Evolutionary conservation across 2,888 invertebrate genomes (phyloP).

Genomic region (Drosophila ustulata): DNA sequence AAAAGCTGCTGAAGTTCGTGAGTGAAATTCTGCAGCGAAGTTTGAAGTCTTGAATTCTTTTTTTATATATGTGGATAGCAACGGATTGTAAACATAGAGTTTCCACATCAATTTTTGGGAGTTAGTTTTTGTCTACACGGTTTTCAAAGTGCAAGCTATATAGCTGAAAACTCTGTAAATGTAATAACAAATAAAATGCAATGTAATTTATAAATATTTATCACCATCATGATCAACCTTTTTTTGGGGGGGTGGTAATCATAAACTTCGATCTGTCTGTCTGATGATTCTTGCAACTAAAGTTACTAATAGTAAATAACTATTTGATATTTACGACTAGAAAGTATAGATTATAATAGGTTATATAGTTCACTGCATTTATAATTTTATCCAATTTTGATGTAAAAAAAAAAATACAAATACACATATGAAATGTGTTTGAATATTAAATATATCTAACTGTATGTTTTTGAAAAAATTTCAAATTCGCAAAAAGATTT

Average conservation of each 20-base stretch:
- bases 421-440: not conserved
- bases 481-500: not conserved
- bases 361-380: not conserved
- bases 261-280: slow-evolving; percentile 31
- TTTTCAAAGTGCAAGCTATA: not conserved
- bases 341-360: slow-evolving; percentile 13
- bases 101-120: too few species aligned
- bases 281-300: slow-evolving; percentile 37
- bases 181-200: slow-evolving; percentile 16
- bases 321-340: slow-evolving; percentile 49
- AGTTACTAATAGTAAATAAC: slow-evolving; percentile 48
- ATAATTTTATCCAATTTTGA: too few species aligned
- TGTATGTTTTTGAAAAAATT: not conserved
- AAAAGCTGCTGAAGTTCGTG: too few species aligned
- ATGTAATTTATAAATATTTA: slow-evolving; percentile 51
- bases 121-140: too few species aligned
- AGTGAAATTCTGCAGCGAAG: too few species aligned
- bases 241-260: slow-evolving; percentile 1
- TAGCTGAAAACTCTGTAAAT: slow-evolving; percentile 22
- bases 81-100: too few species aligned
- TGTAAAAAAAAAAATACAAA: too few species aligned
- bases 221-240: slow-evolving; percentile 25
- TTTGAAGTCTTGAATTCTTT: too few species aligned
- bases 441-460: too few species aligned
- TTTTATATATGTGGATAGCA: too few species aligned